phyloP scores from a whole-genome alignment of 1,140 invertebrate species.

The Heterodera schachtii region DNA sequence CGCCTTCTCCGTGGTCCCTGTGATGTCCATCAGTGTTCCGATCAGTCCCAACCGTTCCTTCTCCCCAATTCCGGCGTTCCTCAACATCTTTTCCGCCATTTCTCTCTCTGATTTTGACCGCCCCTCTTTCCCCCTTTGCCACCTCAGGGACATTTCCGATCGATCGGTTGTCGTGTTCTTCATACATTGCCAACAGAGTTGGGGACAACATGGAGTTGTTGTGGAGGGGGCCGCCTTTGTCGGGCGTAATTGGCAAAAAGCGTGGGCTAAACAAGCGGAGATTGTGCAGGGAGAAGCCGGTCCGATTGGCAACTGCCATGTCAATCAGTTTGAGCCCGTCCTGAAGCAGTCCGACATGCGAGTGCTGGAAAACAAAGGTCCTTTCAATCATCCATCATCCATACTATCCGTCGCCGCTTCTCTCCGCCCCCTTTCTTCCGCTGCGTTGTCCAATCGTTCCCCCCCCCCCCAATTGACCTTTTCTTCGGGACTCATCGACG shows the following conservation, averaged over 20 bases:
- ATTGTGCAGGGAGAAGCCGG: neutral
- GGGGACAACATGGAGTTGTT: constrained; percentile 17
- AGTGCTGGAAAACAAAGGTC: neutral
- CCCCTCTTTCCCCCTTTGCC: neutral
- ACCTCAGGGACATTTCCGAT: constrained; percentile 23
- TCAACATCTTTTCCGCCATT: constrained; percentile 17
- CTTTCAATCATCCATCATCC: neutral
- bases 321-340: constrained; percentile 22
- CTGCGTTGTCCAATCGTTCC: neutral
- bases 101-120: neutral
- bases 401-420: too few relatives aligned
- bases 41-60: constrained; percentile 18
- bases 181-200: constrained; percentile 25
- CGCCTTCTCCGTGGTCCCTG: constrained; percentile 10
- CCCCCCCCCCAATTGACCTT: neutral
- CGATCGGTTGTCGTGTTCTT: constrained; percentile 12
- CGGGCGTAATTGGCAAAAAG: constrained; percentile 28
- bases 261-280: constrained; percentile 24
- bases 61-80: constrained; percentile 19
- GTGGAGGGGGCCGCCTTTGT: constrained; percentile 20
- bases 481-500: constrained; percentile 21
- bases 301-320: constrained; percentile 3
- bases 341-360: constrained; percentile 6
- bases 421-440: neutral
- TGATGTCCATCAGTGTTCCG: constrained; percentile 19